Conservation (phyloP, 2,888 invertebrate genomes). For the Chymomyza fuscimana region DNA sequence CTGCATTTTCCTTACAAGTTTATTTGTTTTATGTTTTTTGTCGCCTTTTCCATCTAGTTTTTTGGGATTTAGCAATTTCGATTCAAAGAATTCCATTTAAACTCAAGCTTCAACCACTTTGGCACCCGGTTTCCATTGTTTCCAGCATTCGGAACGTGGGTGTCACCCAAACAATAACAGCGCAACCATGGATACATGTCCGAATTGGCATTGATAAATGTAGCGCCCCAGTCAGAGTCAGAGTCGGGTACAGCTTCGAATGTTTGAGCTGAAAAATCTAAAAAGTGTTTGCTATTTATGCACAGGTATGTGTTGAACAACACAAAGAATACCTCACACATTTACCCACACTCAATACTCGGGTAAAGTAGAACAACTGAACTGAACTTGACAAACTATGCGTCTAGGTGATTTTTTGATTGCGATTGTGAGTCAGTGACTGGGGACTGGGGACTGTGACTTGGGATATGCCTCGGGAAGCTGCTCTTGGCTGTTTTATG, state of each 20-base stretch:
- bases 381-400: conserved; percentile 59
- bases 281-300: conserved; percentile 70
- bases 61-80: conserved; percentile 56
- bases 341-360: conserved; percentile 4
- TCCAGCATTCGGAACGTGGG: not conserved
- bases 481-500: conserved; percentile 52
- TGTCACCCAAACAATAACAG: not conserved
- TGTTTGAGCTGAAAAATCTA: conserved; percentile 17
- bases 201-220: conserved; percentile 71
- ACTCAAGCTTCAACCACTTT: conserved; percentile 44
- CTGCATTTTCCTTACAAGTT: conserved; percentile 59
- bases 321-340: conserved; percentile 18
- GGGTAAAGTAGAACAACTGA: not conserved
- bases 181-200: conserved; percentile 44
- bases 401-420: conserved; percentile 14
- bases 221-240: conserved; percentile 43
- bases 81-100: conserved; percentile 68
- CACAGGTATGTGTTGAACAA: conserved; percentile 45
- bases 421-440: not conserved
- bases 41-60: conserved; percentile 10
- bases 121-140: not conserved
- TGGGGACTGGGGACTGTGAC: conserved; percentile 22
- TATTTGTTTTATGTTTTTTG: conserved; percentile 23
- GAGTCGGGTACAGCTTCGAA: conserved; percentile 22
- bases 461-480: conserved; percentile 7